These are phyloP conservation scores for Tragulus kanchil DNA, from an alignment of 2,113 vertebrate species.

Conservation along the genomic window DNA sequence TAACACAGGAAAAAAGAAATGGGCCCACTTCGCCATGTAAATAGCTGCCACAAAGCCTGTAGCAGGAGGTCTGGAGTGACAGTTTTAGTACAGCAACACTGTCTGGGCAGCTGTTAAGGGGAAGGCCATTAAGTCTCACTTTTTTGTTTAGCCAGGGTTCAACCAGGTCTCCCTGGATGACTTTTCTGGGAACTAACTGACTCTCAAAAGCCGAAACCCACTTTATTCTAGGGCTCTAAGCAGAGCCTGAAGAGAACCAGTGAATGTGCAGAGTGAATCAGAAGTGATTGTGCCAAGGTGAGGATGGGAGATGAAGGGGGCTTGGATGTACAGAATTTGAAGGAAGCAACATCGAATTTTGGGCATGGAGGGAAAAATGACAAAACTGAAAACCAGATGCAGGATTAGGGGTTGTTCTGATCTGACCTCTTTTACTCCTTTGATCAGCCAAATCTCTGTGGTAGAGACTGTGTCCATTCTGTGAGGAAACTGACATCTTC, in stretches of 20 bases:
- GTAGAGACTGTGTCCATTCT: neutral
- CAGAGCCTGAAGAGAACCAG: neutral
- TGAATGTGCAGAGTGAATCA: neutral
- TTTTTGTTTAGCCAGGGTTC: neutral
- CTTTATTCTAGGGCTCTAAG: neutral
- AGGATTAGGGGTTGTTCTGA: neutral
- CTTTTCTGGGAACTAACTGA: neutral
- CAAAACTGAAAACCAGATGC: neutral
- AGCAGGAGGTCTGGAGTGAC: neutral
- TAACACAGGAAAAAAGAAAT: constrained; percentile 83
- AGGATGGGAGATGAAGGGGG: neutral
- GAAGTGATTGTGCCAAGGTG: neutral
- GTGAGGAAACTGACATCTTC: neutral
- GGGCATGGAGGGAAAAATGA: neutral
- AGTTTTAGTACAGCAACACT: neutral
- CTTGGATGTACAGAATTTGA: no score
- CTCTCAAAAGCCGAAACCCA: neutral
- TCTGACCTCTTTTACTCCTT: neutral
- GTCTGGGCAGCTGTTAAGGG: neutral
- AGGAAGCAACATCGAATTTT: neutral
- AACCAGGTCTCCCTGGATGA: neutral
- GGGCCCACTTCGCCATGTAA: constrained; percentile 66
- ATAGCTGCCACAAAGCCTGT: constrained; percentile 41
- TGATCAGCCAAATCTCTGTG: neutral
- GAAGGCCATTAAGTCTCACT: neutral